Conservation (phyloP, 2,888 invertebrate species). For the Diloba caeruleocephala region DNA sequence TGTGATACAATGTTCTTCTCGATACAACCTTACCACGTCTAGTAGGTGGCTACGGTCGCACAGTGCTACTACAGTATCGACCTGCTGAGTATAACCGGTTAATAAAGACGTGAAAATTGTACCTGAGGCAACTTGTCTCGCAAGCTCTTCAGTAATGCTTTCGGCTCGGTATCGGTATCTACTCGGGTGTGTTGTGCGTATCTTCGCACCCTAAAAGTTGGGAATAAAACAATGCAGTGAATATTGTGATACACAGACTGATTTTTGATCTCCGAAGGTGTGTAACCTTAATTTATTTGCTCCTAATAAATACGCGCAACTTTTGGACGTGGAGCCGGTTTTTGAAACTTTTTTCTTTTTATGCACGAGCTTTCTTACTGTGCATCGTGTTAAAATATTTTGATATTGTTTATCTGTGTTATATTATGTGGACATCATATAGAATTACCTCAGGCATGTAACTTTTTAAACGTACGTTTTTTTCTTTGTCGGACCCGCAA, state of each 20-base stretch:
- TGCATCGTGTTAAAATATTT: conserved; percentile 58
- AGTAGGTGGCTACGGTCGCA: conserved; percentile 30
- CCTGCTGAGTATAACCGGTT: conserved; percentile 65
- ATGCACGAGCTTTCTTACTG: conserved; percentile 63
- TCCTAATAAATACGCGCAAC: conserved; percentile 28
- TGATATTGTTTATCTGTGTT: conserved; percentile 37
- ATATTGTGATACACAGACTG: conserved; percentile 70
- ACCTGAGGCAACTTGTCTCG: conserved; percentile 76
- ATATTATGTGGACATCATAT: not conserved
- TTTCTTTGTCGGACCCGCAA: too few species aligned
- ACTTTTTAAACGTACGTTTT: too few species aligned
- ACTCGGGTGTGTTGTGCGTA: conserved; percentile 43
- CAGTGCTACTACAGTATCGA: conserved; percentile 34
- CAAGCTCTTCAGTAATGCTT: conserved; percentile 75
- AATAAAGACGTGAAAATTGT: conserved; percentile 77
- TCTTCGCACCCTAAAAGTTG: conserved; percentile 48
- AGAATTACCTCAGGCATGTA: too few species aligned
- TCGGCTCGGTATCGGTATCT: conserved; percentile 65
- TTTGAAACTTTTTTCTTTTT: conserved; percentile 57
- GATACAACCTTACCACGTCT: conserved; percentile 52
- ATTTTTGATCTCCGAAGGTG: conserved; percentile 73
- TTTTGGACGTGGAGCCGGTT: conserved; percentile 56
- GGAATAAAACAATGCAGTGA: conserved; percentile 73
- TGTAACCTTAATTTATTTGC: conserved; percentile 41
- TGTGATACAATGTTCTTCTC: conserved; percentile 75